phyloP scores from a whole-genome alignment of 2,797 vertebrate genomes.

The Moxostoma hubbsi region DNA sequence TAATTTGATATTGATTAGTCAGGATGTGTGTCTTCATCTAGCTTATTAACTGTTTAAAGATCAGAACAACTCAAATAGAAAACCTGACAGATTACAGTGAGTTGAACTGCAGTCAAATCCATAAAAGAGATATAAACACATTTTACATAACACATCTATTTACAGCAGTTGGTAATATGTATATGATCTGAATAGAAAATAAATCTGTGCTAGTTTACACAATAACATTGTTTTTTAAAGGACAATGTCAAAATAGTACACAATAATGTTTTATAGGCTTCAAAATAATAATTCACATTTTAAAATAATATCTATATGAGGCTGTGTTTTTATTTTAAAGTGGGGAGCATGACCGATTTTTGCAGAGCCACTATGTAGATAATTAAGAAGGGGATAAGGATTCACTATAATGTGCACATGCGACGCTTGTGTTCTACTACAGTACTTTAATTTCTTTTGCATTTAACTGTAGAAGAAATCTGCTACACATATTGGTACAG shows the following conservation, averaged over 20 bases:
- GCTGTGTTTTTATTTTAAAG: background rate
- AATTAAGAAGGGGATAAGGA: background rate
- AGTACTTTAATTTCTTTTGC: background rate
- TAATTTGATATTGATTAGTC: conserved; percentile 35
- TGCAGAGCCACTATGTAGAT: too few relatives aligned
- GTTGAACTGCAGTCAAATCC: background rate
- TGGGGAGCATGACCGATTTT: background rate
- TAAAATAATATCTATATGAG: background rate
- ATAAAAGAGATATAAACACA: background rate
- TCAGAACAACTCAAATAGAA: background rate
- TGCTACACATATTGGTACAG: background rate
- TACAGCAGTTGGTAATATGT: background rate
- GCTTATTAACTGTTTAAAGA: conserved; percentile 9
- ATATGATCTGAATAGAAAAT: background rate
- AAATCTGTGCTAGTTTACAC: background rate
- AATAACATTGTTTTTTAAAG: background rate
- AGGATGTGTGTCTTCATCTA: background rate
- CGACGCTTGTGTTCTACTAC: background rate
- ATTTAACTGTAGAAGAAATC: background rate
- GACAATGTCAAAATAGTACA: background rate
- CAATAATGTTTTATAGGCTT: background rate
- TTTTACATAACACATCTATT: background rate
- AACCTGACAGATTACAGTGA: background rate
- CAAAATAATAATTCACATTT: background rate
- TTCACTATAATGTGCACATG: background rate